phyloP scores from a whole-genome alignment of 2,888 invertebrate species.

The Toxonevra muliebris region DNA sequence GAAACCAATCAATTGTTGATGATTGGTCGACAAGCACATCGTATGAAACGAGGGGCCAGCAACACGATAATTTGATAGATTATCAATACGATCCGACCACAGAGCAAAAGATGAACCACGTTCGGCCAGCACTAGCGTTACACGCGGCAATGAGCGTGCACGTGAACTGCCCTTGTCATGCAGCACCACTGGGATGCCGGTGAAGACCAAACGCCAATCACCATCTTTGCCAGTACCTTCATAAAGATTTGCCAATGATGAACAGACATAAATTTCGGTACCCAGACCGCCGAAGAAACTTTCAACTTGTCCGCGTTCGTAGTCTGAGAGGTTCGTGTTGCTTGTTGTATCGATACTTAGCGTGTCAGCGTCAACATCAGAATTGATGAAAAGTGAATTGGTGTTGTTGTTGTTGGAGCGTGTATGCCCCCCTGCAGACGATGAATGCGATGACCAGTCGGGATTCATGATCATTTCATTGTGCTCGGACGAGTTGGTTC shows the following conservation, averaged over 20 bases:
- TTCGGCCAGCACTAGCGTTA: constrained; percentile 78
- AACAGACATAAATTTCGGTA: constrained; percentile 80
- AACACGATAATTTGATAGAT: constrained; percentile 77
- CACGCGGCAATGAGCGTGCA: constrained; percentile 73
- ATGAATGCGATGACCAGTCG: constrained; percentile 39
- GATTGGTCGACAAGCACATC: constrained; percentile 80
- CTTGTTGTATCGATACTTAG: constrained; percentile 62
- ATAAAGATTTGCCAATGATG: constrained; percentile 78
- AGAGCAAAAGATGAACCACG: constrained; percentile 83
- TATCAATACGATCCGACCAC: constrained; percentile 84
- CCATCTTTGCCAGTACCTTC: constrained; percentile 69
- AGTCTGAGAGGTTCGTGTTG: constrained; percentile 68
- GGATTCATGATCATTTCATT: constrained; percentile 50
- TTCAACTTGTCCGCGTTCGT: constrained; percentile 76
- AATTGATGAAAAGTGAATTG: constrained; percentile 60
- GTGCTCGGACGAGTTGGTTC: constrained; percentile 66
- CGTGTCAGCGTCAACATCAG: constrained; percentile 61
- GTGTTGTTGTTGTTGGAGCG: constrained; percentile 46
- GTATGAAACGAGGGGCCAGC: constrained; percentile 82
- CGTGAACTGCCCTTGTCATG: constrained; percentile 80
- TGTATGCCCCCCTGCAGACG: constrained; percentile 35
- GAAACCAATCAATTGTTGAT: constrained; percentile 79
- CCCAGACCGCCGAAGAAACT: constrained; percentile 80
- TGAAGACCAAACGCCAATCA: constrained; percentile 78
- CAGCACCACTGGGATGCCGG: constrained; percentile 81